Conservation (phyloP, 2,797 vertebrate species). For the Rhabdomys pumilio region DNA sequence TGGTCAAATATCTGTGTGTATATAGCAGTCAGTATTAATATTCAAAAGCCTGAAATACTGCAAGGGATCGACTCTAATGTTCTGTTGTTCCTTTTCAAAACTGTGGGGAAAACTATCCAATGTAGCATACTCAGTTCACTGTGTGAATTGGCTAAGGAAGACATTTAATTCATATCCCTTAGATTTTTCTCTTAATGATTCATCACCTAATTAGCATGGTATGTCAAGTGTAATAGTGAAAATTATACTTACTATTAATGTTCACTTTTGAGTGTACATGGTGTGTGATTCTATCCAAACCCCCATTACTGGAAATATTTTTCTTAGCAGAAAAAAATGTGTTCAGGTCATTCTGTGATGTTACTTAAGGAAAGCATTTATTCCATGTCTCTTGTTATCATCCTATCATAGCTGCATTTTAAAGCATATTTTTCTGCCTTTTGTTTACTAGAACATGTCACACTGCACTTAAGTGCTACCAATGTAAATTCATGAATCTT, state of each 20-base stretch:
- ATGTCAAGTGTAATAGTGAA: neutral
- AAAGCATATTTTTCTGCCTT: conserved; percentile 22
- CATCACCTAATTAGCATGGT: conserved; percentile 26
- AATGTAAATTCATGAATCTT: neutral
- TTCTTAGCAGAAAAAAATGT: neutral
- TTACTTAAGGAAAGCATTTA: neutral
- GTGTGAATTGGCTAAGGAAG: neutral
- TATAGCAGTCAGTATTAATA: neutral
- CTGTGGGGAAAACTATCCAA: neutral
- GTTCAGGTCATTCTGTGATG: neutral
- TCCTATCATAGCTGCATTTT: conserved; percentile 21
- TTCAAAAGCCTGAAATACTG: conserved; percentile 15
- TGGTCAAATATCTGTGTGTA: neutral
- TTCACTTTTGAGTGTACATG: conserved; percentile 45
- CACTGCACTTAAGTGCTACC: neutral
- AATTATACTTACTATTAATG: conserved; percentile 14
- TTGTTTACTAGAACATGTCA: neutral
- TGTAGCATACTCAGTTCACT: neutral
- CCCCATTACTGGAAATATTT: conserved; percentile 51
- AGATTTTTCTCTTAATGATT: conserved; percentile 63
- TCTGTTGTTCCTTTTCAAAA: neutral
- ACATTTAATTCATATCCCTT: neutral
- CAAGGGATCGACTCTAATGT: neutral
- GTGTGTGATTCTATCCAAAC: neutral
- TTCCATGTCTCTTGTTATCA: neutral